Base-by-base conservation (phyloP, 2,888 invertebrate species). In the Sesia bembeciformis region DNA sequence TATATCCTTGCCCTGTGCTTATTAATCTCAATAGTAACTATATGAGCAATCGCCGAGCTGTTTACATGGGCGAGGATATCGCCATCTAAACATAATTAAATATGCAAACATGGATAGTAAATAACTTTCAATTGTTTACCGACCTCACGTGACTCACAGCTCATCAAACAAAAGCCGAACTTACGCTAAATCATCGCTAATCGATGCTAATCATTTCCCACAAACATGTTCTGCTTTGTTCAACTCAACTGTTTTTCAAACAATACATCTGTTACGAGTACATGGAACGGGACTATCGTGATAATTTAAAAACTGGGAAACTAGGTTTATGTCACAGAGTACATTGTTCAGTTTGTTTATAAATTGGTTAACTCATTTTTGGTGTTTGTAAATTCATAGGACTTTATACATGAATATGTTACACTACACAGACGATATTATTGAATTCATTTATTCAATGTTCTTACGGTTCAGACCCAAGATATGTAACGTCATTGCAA, bases 161-260 rank as follows among this genome's bases (percentile, higher is more conserved):
- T 46, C 4, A 46, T 66, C 59, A 51, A 54, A 65, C 60, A 61
- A 60, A 61, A 61, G 55, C 49, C 60, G 60, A 62, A 60, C 52
- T 57, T 62, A 61, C 66, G 68, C 54, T 68, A 69, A 69, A 64
- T 53, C 52, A 58, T 57, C 61, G 61, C 60, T 60, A 61, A 63
- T 63, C 52, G 55, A 63, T 62, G 61, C 53, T 61, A 70, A 66
- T 62, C 53, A 63, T 54, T 58, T 51, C 57, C 55, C 46, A 56
- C 52, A 54, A 8, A 53, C 54, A 53, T 39, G 54, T 50, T 41
- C 49, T 53, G 52, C 43, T 46, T 52, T 56, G 54, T 61, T 59
- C 51, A 52, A 57, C 49, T 58, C 46, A 38, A 38, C 40, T 40
- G 52, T 54, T 54, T 46, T 54, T 51, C n/a, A 52, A 52, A 54